A percentile compares a stretch with the other conserved stretches of the same genome.
Conservation (phyloP, 2,113 vertebrate species). For the Xerus inauris region DNA sequence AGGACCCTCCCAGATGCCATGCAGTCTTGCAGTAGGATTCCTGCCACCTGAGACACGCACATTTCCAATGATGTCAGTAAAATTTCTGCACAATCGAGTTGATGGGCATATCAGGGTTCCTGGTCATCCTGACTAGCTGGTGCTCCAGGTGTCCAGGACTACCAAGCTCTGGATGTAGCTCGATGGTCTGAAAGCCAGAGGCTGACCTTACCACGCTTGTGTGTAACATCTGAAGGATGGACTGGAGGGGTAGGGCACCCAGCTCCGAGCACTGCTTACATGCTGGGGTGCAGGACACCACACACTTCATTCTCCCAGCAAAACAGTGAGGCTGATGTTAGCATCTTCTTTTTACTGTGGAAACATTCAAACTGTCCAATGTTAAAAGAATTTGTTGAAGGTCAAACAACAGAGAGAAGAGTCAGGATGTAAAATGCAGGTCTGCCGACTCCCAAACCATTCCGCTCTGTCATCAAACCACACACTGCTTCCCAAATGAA, state of each 20-base stretch:
- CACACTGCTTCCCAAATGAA: background rate
- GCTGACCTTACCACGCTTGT: background rate
- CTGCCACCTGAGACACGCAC: background rate
- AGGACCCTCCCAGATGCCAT: background rate
- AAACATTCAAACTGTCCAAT: background rate
- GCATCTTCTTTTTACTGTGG: background rate
- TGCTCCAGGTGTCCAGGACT: background rate
- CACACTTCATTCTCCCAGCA: background rate
- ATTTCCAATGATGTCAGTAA: background rate
- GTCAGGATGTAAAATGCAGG: background rate
- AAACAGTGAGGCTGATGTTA: background rate
- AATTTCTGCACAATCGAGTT: background rate
- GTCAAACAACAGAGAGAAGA: background rate
- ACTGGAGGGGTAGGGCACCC: background rate
- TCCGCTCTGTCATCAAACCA: background rate
- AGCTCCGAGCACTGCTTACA: background rate
- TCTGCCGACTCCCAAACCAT: background rate
- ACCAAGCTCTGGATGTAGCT: background rate
- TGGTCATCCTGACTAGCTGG: background rate
- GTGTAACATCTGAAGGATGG: background rate
- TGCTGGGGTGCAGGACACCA: too few relatives aligned
- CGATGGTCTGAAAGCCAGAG: background rate
- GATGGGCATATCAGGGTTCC: background rate
- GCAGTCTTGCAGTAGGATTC: background rate
- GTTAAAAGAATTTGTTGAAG: background rate